These are phyloP conservation scores for Notodonta dromedarius DNA, from an alignment of 2,888 invertebrate species.

Conservation along the genomic window DNA sequence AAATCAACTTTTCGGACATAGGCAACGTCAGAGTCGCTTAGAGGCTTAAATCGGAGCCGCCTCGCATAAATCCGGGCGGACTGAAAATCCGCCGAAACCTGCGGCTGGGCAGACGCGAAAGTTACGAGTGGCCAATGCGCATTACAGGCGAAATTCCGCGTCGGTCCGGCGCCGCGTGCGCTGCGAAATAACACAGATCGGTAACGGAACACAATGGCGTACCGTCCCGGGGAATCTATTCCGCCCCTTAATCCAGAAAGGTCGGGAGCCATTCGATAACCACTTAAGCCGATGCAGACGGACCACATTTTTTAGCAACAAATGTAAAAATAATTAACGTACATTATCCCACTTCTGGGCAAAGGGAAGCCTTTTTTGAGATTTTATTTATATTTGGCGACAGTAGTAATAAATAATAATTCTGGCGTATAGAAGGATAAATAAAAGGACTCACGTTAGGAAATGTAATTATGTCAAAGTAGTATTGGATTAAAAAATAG, in stretches of 20 bases:
- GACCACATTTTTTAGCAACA: not conserved
- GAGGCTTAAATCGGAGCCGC: slow-evolving; percentile 32
- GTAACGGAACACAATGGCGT: slow-evolving; percentile 66
- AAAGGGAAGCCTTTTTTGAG: no score
- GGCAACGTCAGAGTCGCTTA: slow-evolving; percentile 14
- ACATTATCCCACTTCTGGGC: no score
- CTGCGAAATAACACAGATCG: slow-evolving; percentile 58
- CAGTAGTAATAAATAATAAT: no score
- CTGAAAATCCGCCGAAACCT: slow-evolving; percentile 48
- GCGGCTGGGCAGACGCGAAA: slow-evolving; percentile 26
- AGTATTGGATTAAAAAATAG: no score
- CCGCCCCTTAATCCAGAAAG: slow-evolving; percentile 73
- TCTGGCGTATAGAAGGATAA: no score
- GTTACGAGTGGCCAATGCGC: slow-evolving; percentile 37
- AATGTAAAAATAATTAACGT: not conserved
- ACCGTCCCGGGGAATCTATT: slow-evolving; percentile 63
- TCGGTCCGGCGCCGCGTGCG: slow-evolving; percentile 27
- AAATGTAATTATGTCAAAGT: no score
- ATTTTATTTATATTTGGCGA: no score
- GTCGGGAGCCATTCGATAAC: slow-evolving; percentile 75
- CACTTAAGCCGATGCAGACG: slow-evolving; percentile 60
- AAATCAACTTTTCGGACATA: slow-evolving; percentile 20
- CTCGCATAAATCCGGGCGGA: slow-evolving; percentile 42
- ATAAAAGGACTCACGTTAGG: no score
- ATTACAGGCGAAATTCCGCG: slow-evolving; percentile 42